Evolutionary conservation across 2,888 invertebrate species (phyloP).

Genomic region (Odontothrips loti): DNA sequence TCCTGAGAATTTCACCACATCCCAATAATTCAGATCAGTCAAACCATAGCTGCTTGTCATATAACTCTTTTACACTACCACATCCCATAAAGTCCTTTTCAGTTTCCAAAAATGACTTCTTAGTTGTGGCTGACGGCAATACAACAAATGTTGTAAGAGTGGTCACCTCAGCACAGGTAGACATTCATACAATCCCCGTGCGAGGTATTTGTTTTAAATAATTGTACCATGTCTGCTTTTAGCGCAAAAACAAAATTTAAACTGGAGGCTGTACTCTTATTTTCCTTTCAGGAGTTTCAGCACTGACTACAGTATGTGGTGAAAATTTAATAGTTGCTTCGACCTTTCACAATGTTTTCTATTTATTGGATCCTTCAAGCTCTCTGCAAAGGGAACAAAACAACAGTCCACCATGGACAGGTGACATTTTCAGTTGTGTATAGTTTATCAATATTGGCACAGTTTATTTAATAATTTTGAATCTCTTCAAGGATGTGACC

Average conservation of each 20-base stretch:
- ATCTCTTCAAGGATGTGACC: not conserved
- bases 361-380: not conserved
- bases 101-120: not conserved
- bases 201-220: not conserved
- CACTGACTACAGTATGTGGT: not conserved
- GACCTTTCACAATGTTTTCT: not conserved
- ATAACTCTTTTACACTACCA: not conserved
- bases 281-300: not conserved
- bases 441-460: not conserved
- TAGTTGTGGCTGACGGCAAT: not conserved
- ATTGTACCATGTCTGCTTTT: not conserved
- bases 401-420: not conserved
- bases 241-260: too few relatives aligned
- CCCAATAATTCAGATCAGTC: not conserved
- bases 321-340: not conserved
- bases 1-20: not conserved
- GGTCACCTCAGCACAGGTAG: not conserved
- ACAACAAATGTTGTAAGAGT: not conserved
- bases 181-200: not conserved
- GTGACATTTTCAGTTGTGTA: not conserved
- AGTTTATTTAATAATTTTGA: not conserved
- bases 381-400: not conserved
- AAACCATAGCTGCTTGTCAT: not conserved
- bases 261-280: not conserved
- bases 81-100: not conserved